phyloP scores from a whole-genome alignment of 2,797 vertebrate genomes.

The Labeo calbasu region DNA sequence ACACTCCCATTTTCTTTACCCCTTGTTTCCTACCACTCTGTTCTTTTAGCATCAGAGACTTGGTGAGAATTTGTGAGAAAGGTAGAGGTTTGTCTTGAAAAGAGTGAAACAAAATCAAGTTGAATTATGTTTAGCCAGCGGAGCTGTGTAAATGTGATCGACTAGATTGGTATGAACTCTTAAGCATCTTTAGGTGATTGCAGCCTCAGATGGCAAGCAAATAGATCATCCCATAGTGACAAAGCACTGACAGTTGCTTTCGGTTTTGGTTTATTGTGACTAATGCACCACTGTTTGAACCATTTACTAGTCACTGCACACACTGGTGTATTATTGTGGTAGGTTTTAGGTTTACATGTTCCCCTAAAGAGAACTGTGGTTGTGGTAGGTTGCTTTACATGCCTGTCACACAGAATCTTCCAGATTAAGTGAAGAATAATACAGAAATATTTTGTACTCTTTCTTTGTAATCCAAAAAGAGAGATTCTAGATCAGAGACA shows the following conservation, averaged over 20 bases:
- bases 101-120: neutral
- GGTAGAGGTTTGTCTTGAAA: neutral
- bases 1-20: constrained; percentile 20
- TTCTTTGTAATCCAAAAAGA: neutral
- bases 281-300: neutral
- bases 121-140: neutral
- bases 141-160: constrained; percentile 1
- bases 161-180: constrained; percentile 16
- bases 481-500: neutral
- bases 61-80: constrained; percentile 10
- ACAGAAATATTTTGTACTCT: too few relatives aligned
- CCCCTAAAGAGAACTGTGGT: neutral
- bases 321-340: constrained; percentile 7
- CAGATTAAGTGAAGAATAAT: neutral
- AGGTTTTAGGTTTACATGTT: neutral
- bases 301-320: neutral
- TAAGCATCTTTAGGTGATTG: neutral
- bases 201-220: neutral
- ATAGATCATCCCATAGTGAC: neutral
- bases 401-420: neutral
- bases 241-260: neutral
- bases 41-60: neutral
- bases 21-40: neutral
- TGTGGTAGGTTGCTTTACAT: neutral
- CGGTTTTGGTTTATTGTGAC: neutral